Evolutionary conservation across 2,113 vertebrate species (phyloP), one percentile per base, ranked within the genome.

Genomic region (Labeo rohita): DNA sequence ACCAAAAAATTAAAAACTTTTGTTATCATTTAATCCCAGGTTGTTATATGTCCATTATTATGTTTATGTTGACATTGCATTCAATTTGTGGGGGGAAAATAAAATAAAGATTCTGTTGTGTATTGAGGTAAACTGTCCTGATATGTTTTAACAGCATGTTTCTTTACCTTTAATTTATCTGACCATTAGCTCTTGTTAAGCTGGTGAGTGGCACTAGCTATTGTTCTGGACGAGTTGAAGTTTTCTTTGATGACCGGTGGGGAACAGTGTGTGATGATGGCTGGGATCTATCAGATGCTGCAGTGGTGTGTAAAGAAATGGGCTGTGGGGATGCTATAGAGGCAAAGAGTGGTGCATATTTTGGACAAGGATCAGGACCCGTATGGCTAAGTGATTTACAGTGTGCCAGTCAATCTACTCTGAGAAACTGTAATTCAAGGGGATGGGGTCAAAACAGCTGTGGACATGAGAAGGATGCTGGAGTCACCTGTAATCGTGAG

Each of bases 141-240:
- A 28, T 34, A 36, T 36, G 6, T 72, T 10, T 8, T 59, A 39
- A 39, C 16, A 72, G 12, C n/a, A 23, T 34, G 7, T 50, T 54
- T 77, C 3, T 77, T 77, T 10, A 18, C 4, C 6, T 52, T 50
- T 3, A 0, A 0, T 21, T 7, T 34, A 7, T 36, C 74, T 61
- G 66, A 4, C n/a, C 21, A 3, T 86, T 47, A 80, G 84, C 47
- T 63, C 59, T 76, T 36, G 5, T 61, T 56, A 63, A 39, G 21
- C 76, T 87, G 9, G 63, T 83, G 39, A 52, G 63, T 16, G 86
- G 86, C n/a, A 13, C 34, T n/a, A 50, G 54, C 66, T 1, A 36
- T 45, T 87, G 86, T 36, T 50, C 61, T 39, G 86, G 86, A 4
- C 28, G 86, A 61, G 82, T 87, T 36, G 83, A 87, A 63, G 83